phyloP scores from a whole-genome alignment of 35 echinoderm and acorn worm species.

The Ophiothrix spiculata region DNA sequence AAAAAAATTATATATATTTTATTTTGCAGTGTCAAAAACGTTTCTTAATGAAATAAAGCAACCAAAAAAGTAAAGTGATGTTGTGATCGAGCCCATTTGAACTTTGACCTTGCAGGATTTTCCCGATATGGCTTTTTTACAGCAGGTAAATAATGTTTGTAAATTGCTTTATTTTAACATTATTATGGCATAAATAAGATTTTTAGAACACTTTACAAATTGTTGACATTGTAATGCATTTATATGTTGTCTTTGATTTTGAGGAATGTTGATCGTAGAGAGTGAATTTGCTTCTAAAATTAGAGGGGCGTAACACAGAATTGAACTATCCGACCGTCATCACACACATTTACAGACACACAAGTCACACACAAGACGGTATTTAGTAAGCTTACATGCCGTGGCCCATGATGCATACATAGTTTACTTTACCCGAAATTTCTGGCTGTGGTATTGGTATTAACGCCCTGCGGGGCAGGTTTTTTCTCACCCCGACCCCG shows the following conservation, averaged over 20 bases:
- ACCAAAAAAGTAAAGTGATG: neutral
- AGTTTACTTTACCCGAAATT: too few relatives aligned
- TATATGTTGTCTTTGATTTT: neutral
- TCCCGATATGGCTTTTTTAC: neutral
- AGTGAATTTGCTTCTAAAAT: neutral
- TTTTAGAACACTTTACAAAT: neutral
- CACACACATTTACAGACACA: too few relatives aligned
- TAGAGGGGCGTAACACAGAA: neutral
- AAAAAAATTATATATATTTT: neutral
- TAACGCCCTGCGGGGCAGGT: too few relatives aligned
- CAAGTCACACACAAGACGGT: too few relatives aligned
- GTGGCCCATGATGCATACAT: too few relatives aligned
- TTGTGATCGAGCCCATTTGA: neutral
- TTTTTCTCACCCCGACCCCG: too few relatives aligned
- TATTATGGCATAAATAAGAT: too few relatives aligned
- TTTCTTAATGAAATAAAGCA: neutral
- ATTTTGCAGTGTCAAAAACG: too few relatives aligned
- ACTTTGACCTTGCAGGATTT: neutral
- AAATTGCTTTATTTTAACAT: neutral
- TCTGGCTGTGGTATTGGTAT: too few relatives aligned
- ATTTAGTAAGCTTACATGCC: too few relatives aligned
- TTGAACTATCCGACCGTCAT: too few relatives aligned
- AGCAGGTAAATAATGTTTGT: neutral
- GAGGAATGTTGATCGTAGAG: neutral
- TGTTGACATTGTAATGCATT: neutral